Percentiles rank a stretch among this genome's conserved stretches.
Conservation (phyloP, 2,113 vertebrate species). For the Anoura caudifer region DNA sequence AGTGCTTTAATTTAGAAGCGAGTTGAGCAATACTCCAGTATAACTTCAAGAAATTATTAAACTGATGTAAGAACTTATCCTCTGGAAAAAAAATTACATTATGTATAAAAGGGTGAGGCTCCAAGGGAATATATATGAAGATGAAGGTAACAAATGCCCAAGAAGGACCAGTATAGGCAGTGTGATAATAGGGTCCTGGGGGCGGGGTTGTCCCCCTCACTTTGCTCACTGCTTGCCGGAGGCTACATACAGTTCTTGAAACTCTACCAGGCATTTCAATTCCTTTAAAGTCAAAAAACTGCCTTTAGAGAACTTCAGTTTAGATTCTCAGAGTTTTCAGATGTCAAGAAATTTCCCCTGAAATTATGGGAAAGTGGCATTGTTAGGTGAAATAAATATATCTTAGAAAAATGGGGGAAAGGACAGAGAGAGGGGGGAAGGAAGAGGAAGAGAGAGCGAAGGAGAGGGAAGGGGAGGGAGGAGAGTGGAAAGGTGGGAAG, state of each 20-base stretch:
- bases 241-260: neutral
- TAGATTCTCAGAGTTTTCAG: neutral
- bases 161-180: neutral
- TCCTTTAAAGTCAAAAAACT: neutral
- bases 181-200: neutral
- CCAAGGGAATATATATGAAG: neutral
- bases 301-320: neutral
- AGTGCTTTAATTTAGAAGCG: constrained; percentile 82
- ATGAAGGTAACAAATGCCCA: neutral
- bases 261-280: neutral
- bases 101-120: neutral
- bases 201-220: neutral
- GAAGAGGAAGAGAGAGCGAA: rapidly evolving
- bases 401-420: neutral
- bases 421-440: neutral
- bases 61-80: constrained; percentile 73
- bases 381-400: neutral
- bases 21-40: constrained; percentile 79
- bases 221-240: neutral
- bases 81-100: constrained; percentile 77
- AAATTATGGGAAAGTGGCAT: neutral
- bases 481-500: too few relatives aligned
- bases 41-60: constrained; percentile 81
- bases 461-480: rapidly evolving
- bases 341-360: neutral